phyloP scores from a whole-genome alignment of 2,797 vertebrate genomes.

The Sebastes vulpes region DNA sequence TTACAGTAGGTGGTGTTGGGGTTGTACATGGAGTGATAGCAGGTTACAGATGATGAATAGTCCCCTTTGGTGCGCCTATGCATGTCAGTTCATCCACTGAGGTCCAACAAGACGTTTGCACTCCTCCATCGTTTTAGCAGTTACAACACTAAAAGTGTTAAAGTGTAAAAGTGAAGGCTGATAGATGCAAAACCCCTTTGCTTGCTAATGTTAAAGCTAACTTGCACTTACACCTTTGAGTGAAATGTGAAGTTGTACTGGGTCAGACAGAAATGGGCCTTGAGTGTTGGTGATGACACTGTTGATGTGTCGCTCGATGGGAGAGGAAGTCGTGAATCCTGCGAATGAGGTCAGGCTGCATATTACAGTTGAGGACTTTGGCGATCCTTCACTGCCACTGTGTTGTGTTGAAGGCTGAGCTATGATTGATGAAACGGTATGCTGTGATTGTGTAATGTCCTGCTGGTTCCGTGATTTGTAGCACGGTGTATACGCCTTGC shows the following conservation, averaged over 20 bases:
- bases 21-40: neutral
- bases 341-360: conserved; percentile 48
- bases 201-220: neutral
- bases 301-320: conserved; percentile 1
- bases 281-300: conserved; percentile 7
- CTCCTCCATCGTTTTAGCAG: neutral
- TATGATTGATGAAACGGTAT: conserved; percentile 48
- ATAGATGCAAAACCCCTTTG: neutral
- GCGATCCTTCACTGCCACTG: conserved; percentile 43
- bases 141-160: neutral
- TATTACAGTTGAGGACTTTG: conserved; percentile 28
- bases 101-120: neutral
- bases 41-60: neutral
- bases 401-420: conserved; percentile 48
- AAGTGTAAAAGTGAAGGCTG: neutral
- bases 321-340: conserved; percentile 53
- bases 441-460: conserved; percentile 2
- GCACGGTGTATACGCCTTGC: neutral
- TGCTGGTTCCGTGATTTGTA: neutral
- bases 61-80: neutral
- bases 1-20: neutral
- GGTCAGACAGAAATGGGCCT: neutral
- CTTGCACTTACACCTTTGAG: neutral
- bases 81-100: neutral
- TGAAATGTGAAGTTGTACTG: neutral